A percentile compares a stretch with the other conserved stretches of the same genome.
Evolutionary conservation across 2,113 vertebrate species (phyloP).

Genomic region (Myotis brandtii): DNA sequence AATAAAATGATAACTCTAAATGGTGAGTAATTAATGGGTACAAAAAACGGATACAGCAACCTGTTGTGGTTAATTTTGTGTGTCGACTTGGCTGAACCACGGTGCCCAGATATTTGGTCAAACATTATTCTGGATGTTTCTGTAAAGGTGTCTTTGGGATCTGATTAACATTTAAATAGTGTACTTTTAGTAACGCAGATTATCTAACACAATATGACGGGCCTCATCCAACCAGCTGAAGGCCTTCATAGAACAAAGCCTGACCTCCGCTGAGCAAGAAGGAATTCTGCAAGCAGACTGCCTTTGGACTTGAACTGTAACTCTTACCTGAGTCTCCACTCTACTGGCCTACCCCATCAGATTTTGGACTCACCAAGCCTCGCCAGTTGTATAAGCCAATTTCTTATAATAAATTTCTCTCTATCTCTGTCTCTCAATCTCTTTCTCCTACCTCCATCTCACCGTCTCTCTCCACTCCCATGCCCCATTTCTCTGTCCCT

Average conservation of each 20-base stretch:
- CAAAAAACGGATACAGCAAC: not conserved
- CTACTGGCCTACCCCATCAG: not conserved
- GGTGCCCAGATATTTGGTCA: not conserved
- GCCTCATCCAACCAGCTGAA: not conserved
- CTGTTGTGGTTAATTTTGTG: slow-evolving; percentile 7
- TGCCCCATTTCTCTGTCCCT: not conserved
- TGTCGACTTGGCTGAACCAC: not conserved
- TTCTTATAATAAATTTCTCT: not conserved
- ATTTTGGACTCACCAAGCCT: not conserved
- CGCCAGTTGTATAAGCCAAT: not conserved
- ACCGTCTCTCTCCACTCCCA: not conserved
- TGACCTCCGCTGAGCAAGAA: not conserved
- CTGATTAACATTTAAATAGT: not conserved
- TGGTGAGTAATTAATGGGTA: not conserved
- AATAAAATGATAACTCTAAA: not conserved
- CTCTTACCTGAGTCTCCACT: not conserved
- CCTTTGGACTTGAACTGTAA: not conserved
- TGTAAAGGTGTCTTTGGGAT: not conserved
- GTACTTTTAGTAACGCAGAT: not conserved
- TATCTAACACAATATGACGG: not conserved
- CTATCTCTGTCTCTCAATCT: not conserved
- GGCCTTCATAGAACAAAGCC: not conserved
- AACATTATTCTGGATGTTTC: not conserved
- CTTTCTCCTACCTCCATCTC: not conserved
- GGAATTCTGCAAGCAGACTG: not conserved